These are phyloP conservation scores for Rynchops niger DNA, from an alignment of 2,113 vertebrate species.

Conservation along the genomic window DNA sequence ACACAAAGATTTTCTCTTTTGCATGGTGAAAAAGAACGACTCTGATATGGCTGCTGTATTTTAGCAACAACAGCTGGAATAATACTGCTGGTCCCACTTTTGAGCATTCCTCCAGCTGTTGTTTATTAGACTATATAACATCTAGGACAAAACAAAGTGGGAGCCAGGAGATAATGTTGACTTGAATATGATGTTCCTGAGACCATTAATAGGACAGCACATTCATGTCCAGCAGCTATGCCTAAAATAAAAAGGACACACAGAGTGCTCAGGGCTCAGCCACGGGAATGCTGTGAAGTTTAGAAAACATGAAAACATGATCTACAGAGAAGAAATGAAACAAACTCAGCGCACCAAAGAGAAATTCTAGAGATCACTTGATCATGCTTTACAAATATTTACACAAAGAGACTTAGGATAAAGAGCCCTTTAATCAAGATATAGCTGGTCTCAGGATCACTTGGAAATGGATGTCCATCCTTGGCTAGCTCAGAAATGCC, in stretches of 20 bases:
- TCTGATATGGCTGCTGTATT: not conserved
- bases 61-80: not conserved
- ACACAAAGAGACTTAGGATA: slow-evolving; percentile 49
- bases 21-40: not conserved
- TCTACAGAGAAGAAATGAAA: slow-evolving; percentile 56
- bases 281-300: slow-evolving; percentile 43
- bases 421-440: slow-evolving; percentile 49
- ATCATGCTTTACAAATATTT: slow-evolving; percentile 64
- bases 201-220: slow-evolving; percentile 47
- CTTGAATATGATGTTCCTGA: slow-evolving; percentile 30
- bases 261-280: slow-evolving; percentile 48
- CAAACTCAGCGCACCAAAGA: slow-evolving; percentile 55
- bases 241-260: slow-evolving; percentile 64
- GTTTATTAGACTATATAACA: not conserved
- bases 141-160: not conserved
- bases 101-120: not conserved
- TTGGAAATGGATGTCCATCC: slow-evolving; percentile 58
- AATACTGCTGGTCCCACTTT: not conserved
- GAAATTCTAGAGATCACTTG: slow-evolving; percentile 37
- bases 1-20: not conserved
- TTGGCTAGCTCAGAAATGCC: slow-evolving; percentile 54
- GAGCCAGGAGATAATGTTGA: slow-evolving; percentile 13
- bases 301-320: slow-evolving; percentile 54
- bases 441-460: slow-evolving; percentile 67
- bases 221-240: slow-evolving; percentile 61